Evolutionary conservation across 2,797 vertebrate genomes (phyloP).

Genomic region (Poeciliopsis paucimaculata): DNA sequence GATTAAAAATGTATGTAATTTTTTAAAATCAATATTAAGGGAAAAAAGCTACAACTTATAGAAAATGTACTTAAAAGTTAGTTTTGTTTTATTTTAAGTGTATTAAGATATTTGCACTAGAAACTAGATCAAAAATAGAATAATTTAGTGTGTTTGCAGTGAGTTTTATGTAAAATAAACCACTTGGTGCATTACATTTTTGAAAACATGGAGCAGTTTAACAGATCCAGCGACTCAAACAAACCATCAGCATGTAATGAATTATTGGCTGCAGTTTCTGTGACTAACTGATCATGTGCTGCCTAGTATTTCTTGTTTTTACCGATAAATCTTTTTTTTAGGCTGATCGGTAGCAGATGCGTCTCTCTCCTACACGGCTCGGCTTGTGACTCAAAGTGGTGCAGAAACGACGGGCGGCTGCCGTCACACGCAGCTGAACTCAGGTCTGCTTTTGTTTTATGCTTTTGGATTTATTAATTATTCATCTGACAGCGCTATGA

Average conservation of each 20-base stretch:
- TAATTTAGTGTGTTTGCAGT: no score
- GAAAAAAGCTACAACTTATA: no score
- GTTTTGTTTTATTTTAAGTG: no score
- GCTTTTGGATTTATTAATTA: not conserved
- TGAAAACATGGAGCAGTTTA: not conserved
- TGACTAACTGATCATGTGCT: slow-evolving; percentile 6
- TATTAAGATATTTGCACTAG: no score
- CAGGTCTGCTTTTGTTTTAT: slow-evolving; percentile 18
- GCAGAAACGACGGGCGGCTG: slow-evolving; percentile 28
- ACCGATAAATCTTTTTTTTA: slow-evolving; percentile 22
- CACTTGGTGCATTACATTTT: not conserved
- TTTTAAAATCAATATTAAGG: no score
- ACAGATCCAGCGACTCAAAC: not conserved
- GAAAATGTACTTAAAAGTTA: no score
- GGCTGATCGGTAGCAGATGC: slow-evolving; percentile 56
- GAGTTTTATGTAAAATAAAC: slow-evolving; percentile 6
- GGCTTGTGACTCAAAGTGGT: slow-evolving; percentile 52
- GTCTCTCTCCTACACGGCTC: slow-evolving; percentile 45
- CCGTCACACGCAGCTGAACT: slow-evolving; percentile 20
- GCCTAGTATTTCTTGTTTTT: slow-evolving; percentile 2
- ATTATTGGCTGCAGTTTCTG: not conserved
- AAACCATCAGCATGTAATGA: not conserved
- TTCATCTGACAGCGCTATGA: not conserved
- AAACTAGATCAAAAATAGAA: no score
- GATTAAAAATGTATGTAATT: no score